Evolutionary conservation across 1,140 invertebrate species (phyloP), one percentile per base, ranked within the genome.

Genomic region (Drosophila baimaii): DNA sequence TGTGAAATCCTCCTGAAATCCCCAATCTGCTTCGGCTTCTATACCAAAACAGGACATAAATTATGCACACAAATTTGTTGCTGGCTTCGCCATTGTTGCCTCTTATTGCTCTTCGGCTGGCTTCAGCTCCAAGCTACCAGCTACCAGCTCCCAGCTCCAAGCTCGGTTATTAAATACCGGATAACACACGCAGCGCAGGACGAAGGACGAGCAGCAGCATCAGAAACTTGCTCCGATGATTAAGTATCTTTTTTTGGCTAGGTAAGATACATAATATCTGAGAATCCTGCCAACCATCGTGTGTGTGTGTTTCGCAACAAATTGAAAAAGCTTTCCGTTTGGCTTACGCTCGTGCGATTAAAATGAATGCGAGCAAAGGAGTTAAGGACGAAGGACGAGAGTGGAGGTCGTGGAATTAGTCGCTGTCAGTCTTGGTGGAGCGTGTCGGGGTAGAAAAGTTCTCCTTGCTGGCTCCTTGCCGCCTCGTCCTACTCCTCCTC

Each of bases 241-340:
- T 68, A 77, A 75, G 61, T 77, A 77, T 68, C 55, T 58, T 68
- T 54, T 54, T 74, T 76, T 39, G 59, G 47, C 43, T 76, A 74
- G 70, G 59, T 75, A 43, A 66, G 62, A 77, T 75, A 66, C 73
- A 56, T 29, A 75, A 51, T 46, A 69, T 70, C 56, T 9, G 49
- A 31, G 58, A 15, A 35, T 74, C 31, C 8, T 64, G 27, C 12
- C 6, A 43, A 31, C 29, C 2, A 10, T 9, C 31, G 31, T 21
- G 29, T 52, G 25, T 47, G 31, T 59, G 33, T 27, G 37, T 63
- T 35, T 59, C 39, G 65, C 73, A 81, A 75, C 79, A 85, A 85
- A 85, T 85, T 85, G 82, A 85, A 85, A 85, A 85, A 85, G 81
- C 82, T 85, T 86, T 86, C 76, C 81, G 77, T 85, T 84, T 84